phyloP scores from a whole-genome alignment of 2,888 invertebrate genomes.

The Dolichopus griseipennis region DNA sequence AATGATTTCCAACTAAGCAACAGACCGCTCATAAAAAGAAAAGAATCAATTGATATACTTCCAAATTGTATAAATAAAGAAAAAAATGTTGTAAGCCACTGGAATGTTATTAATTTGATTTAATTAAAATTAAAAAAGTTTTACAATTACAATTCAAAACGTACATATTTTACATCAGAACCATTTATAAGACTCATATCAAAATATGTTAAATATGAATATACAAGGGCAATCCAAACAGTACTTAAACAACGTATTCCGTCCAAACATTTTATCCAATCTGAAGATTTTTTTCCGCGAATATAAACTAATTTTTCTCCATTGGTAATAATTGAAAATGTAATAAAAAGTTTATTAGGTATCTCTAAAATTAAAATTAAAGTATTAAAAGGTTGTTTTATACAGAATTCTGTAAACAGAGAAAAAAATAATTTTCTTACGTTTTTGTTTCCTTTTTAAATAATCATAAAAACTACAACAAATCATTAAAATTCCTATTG shows the following conservation, averaged over 20 bases:
- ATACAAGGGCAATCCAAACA: constrained; percentile 46
- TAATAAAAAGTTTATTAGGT: constrained; percentile 29
- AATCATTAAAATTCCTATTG: constrained; percentile 31
- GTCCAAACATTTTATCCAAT: constrained; percentile 43
- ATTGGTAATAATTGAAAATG: constrained; percentile 44
- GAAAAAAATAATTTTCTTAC: constrained; percentile 22
- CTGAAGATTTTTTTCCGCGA: constrained; percentile 32
- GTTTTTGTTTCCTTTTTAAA: constrained; percentile 30
- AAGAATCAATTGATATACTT: constrained; percentile 53
- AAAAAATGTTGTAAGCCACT: constrained; percentile 37
- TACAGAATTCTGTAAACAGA: neutral
- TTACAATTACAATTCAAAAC: neutral
- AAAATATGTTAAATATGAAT: constrained; percentile 30
- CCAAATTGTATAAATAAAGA: constrained; percentile 43
- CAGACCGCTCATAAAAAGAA: constrained; percentile 54
- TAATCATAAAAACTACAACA: constrained; percentile 37
- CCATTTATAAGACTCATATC: constrained; percentile 14
- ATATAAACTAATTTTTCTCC: constrained; percentile 41
- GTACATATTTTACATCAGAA: constrained; percentile 9
- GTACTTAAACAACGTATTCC: constrained; percentile 44
- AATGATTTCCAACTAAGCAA: constrained; percentile 45
- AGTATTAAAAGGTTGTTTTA: neutral
- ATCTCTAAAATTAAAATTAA: constrained; percentile 25
- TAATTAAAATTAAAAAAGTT: neutral
- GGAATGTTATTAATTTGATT: neutral